Evolutionary conservation across 2,888 invertebrate genomes (phyloP), one percentile per base, ranked within the genome.

Genomic region (Parnassius smintheus): DNA sequence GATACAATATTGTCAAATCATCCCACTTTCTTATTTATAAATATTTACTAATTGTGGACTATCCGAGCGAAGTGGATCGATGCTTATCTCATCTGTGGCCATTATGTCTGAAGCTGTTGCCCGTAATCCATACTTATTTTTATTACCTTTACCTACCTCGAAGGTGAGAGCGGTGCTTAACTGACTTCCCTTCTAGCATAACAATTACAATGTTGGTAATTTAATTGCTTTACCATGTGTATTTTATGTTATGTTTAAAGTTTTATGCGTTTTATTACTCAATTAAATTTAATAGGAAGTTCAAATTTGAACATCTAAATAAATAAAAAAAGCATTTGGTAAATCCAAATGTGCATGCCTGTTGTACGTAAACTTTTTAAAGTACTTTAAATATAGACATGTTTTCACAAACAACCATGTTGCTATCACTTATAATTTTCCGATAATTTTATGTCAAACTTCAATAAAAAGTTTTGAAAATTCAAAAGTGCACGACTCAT

Each of bases 11-110:
- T 59, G 64, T 64, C 64, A 60, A 64, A 60, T 64, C 59, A 64
- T 64, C 56, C 56, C 46, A 53, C 72, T 77, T 80, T 79, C 74
- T 72, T 75, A 75, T 77, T 72, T 75, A 75, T 77, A 76, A 79
- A 79, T 78, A 78, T 80, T 80, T 78, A 76, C 76, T 78, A 78
- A 78, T 79, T 78, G 75, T 72, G 68, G 71, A 70, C 66, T 66
- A 69, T 69, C 68, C 58, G 62, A 57, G 56, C 63, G 65, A 61
- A 62, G 57, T 65, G 66, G 70, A 68, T 70, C 68, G 68, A 53
- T 53, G 59, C 66, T 72, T 71, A 75, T 76, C 75, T 68, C 44
- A 69, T 68, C 67, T 70, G 18, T 22, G 56, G 54, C 62, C 62
- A 66, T 68, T 70, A 61, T 59, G 68, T 65, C 61, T 61, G 58